Conservation (phyloP, 1,140 invertebrate genomes). For the Diachasmimorpha longicaudata region DNA sequence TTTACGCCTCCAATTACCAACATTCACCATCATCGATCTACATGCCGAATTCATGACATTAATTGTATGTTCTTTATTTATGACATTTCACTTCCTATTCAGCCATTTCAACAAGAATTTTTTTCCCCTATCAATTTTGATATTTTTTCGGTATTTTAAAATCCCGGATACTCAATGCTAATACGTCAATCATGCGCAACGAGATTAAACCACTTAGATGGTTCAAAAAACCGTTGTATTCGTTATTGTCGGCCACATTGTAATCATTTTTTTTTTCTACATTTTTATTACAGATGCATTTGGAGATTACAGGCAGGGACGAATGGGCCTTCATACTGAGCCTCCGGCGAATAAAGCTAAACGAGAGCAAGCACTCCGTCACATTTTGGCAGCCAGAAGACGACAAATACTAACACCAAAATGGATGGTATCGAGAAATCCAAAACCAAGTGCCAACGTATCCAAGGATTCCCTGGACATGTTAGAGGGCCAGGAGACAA, state of each 20-base stretch:
- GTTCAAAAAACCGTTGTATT: neutral
- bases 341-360: slow-evolving; percentile 43
- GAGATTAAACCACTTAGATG: neutral
- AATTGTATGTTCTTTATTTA: neutral
- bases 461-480: slow-evolving; percentile 39
- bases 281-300: slow-evolving; percentile 26
- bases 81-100: neutral
- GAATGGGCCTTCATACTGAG: slow-evolving; percentile 39
- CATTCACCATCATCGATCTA: too few species aligned
- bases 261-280: slow-evolving; percentile 3
- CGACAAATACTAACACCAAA: slow-evolving; percentile 38
- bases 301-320: slow-evolving; percentile 39
- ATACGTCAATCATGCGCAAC: neutral
- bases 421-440: slow-evolving; percentile 13
- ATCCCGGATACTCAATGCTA: neutral
- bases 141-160: neutral
- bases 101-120: slow-evolving; percentile 11
- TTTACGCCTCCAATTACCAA: neutral
- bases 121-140: neutral
- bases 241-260: neutral
- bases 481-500: slow-evolving; percentile 47
- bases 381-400: slow-evolving; percentile 43
- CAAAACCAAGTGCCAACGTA: neutral
- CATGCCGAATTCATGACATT: too few species aligned
- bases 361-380: slow-evolving; percentile 45